Evolutionary conservation across 2,113 vertebrate species (phyloP), one percentile per base, ranked within the genome.

Genomic region (Zonotrichia leucophrys): DNA sequence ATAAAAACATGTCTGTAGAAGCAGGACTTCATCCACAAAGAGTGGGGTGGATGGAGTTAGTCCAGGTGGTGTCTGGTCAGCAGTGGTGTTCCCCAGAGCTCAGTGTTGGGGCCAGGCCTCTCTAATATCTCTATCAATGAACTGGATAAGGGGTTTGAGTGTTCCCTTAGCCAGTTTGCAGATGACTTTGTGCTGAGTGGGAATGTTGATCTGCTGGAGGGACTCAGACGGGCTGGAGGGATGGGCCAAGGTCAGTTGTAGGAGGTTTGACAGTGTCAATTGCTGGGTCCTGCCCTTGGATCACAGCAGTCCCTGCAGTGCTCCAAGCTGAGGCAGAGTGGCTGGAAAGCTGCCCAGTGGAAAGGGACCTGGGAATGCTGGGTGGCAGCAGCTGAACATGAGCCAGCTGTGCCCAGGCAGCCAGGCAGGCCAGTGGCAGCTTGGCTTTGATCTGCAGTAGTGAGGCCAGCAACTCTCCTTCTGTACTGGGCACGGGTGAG

Each of bases 101-200:
- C 25, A 37, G 15, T 86, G 31, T 33, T 49, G 17, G 15, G 7
- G 10, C n/a, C 31, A 60, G n/a, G 42, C 23, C 41, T 55, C 35
- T 67, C 33, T 20, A 31, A 16, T 59, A 16, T 23, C 52, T 67
- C 47, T 17, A 28, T 67, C 12, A 37, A 1, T 86, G 31, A 31
- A 47, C 30, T 37, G 24, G 27, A 18, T 24, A 8, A 62, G 15
- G 12, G 25, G 7, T 42, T 60, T 0, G 0, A 53, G 15, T 41
- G 21, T 28, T 31, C 25, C 15, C 16, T 74, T 12, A 18, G 14
- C 24, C 21, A 13, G 6, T 47, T 49, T 47, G 30, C 55, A 62
- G n/a, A 5, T 55, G 28, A 25, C 25, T 11, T 5, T 33, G 21
- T 62, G 25, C 6, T 74, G 21, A 5, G 15, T 55, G 30, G 9